These are phyloP conservation scores for Zaprionus obscuricornis DNA, from an alignment of 2,888 invertebrate species.

Conservation along the genomic window DNA sequence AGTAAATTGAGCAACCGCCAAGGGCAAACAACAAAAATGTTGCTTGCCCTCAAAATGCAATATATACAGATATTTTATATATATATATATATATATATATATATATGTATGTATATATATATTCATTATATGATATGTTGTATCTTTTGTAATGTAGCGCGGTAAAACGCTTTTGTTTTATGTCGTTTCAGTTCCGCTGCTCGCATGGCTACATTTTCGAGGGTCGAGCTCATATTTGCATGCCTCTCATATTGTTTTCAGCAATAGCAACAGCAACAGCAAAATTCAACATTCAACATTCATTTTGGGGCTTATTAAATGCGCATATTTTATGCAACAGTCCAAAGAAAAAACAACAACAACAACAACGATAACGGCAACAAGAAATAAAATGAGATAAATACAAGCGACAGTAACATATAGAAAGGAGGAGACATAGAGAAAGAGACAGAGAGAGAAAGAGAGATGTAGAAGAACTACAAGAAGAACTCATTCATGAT, in stretches of 20 bases:
- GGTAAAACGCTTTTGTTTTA: conserved; percentile 46
- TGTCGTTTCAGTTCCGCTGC: conserved; percentile 36
- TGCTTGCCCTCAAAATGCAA: conserved; percentile 5
- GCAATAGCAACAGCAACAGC: background rate
- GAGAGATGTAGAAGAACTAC: conserved; percentile 28
- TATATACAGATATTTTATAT: conserved; percentile 16
- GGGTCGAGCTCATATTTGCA: conserved; percentile 55
- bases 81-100: background rate
- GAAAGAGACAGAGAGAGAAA: too few relatives aligned
- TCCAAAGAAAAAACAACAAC: conserved; percentile 3
- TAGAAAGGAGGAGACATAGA: too few relatives aligned
- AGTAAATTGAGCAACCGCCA: conserved; percentile 26
- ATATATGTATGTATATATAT: too few relatives aligned
- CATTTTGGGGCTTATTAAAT: conserved; percentile 68
- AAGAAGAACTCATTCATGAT: conserved; percentile 57
- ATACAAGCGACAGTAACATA: background rate
- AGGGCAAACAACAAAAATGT: background rate
- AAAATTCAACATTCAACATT: conserved; percentile 20
- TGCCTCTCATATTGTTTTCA: conserved; percentile 34
- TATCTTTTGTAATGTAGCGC: conserved; percentile 48
- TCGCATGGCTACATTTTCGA: conserved; percentile 13
- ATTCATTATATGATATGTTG: too few relatives aligned
- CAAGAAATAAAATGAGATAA: conserved; percentile 4
- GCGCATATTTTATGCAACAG: conserved; percentile 72
- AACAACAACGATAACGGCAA: conserved; percentile 3